Evolutionary conservation across 2,113 vertebrate species (phyloP), one percentile per base, ranked within the genome.

Genomic region (Nesogale talazaci): DNA sequence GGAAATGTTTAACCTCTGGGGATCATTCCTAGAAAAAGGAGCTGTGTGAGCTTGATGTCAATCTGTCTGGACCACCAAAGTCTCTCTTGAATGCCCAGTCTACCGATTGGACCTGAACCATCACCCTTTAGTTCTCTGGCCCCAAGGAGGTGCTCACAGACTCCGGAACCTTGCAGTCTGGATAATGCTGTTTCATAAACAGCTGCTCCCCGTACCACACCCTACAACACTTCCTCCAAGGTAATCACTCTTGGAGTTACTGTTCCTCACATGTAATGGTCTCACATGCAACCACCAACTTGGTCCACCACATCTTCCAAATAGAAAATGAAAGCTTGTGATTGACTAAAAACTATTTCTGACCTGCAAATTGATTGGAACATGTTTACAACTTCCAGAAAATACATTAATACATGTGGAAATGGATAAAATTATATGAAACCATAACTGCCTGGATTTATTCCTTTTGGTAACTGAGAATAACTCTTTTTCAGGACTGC

Each of bases 351-450:
- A 52, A 84, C 14, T 57, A 81, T 12, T 92, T 92, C 42, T 89
- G 34, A 86, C 77, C 81, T 61, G 10, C 12, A 67, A 75, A 42
- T 80, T 85, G 46, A 92, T 9, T 14, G 63, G 40, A 79, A 86
- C 74, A 79, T 20, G 6, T 69, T 88, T 70, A 81, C 22, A 76
- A 46, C 46, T 86, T 8, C 23, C 19, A 59, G 57, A 61, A 61
- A 61, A 61, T 52, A 52, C 46, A 92, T 79, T 65, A 63, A 65
- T 20, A 81, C 25, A 1, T n/a, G 81, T 19, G 6, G 38, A 34
- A 94, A 88, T 89, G 27, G 38, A 70, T 63, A 25, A 40, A 79
- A 88, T 65, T n/a, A 83, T 20, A 85, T 22, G 2, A 72, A 90
- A 63, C 84, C 65, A 14, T 40, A 81, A 88, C 46, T 61, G 25